phyloP scores from a whole-genome alignment of 2,888 invertebrate species.

The Xestobium rufovillosum region DNA sequence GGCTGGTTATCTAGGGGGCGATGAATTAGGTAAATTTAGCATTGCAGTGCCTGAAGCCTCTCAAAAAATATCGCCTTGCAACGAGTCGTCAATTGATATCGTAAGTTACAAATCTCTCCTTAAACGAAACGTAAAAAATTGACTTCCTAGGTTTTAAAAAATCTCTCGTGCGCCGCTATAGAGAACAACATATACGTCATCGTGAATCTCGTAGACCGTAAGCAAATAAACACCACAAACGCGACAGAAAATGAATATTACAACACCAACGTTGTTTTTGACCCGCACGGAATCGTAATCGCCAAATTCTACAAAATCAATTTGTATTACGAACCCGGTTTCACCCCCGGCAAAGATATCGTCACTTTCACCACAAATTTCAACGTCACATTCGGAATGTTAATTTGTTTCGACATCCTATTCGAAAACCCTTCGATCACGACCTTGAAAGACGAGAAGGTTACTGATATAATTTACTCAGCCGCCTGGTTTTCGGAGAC shows the following conservation, averaged over 20 bases:
- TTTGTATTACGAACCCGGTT: constrained; percentile 22
- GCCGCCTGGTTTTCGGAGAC: constrained; percentile 25
- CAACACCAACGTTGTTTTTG: constrained; percentile 17
- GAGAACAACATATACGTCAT: constrained; percentile 12
- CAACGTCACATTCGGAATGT: constrained; percentile 26
- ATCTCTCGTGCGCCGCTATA: constrained; percentile 2
- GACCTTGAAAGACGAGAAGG: constrained; percentile 17
- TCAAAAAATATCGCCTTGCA: too few relatives aligned
- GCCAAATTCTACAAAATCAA: constrained; percentile 28
- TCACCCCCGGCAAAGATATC: constrained; percentile 25
- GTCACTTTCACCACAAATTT: constrained; percentile 27
- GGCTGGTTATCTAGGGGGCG: constrained; percentile 20
- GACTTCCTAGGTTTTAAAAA: constrained; percentile 1
- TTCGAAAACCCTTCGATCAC: constrained; percentile 25
- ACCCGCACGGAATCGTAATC: constrained; percentile 10
- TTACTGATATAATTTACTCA: constrained; percentile 26
- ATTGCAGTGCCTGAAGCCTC: too few relatives aligned
- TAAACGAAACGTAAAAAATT: too few relatives aligned
- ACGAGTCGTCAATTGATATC: too few relatives aligned
- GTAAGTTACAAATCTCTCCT: too few relatives aligned
- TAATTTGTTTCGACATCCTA: constrained; percentile 26
- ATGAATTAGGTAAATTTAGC: too few relatives aligned
- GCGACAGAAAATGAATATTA: constrained; percentile 6
- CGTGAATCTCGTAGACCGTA: constrained; percentile 14
- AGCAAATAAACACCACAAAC: constrained; percentile 4